These are phyloP conservation scores for Cephus nigrinus DNA, from an alignment of 2,888 invertebrate species.

Conservation along the genomic window DNA sequence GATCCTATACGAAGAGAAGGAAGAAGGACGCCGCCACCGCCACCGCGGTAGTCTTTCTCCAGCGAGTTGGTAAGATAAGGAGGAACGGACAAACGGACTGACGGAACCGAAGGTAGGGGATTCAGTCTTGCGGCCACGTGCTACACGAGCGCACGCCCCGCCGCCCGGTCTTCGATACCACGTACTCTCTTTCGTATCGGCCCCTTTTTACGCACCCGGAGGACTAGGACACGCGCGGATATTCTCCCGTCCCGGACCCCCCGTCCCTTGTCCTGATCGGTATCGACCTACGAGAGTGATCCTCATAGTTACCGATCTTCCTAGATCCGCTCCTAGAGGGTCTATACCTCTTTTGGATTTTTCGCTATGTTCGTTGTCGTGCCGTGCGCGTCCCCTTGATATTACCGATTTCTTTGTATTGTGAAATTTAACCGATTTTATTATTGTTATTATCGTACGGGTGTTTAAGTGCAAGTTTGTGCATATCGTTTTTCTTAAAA, in stretches of 20 bases:
- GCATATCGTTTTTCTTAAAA: too few relatives aligned
- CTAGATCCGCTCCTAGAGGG: too few relatives aligned
- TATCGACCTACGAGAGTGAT: background rate
- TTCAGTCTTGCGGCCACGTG: slow-evolving; percentile 65
- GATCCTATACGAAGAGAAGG: slow-evolving; percentile 34
- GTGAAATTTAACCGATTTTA: background rate
- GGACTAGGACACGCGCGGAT: slow-evolving; percentile 18
- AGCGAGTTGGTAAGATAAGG: slow-evolving; percentile 53
- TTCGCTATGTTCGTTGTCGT: background rate
- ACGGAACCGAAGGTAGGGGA: slow-evolving; percentile 60
- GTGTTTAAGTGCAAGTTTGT: background rate
- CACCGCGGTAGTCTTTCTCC: slow-evolving; percentile 46
- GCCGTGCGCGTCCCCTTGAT: background rate
- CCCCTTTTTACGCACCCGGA: slow-evolving; percentile 1
- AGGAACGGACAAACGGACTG: slow-evolving; percentile 59
- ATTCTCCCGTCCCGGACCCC: background rate
- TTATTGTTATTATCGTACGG: background rate
- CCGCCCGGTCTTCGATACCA: slow-evolving; percentile 50
- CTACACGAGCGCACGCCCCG: slow-evolving; percentile 64
- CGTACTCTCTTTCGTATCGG: slow-evolving; percentile 12
- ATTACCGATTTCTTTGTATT: background rate
- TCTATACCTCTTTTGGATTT: background rate
- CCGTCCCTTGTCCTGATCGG: background rate
- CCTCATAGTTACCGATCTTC: background rate
- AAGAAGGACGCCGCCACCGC: background rate